Percentiles rank a stretch among this genome's conserved stretches.
Evolutionary conservation across 2,113 vertebrate species (phyloP).

Genomic region (Onychorhynchus coronatus): DNA sequence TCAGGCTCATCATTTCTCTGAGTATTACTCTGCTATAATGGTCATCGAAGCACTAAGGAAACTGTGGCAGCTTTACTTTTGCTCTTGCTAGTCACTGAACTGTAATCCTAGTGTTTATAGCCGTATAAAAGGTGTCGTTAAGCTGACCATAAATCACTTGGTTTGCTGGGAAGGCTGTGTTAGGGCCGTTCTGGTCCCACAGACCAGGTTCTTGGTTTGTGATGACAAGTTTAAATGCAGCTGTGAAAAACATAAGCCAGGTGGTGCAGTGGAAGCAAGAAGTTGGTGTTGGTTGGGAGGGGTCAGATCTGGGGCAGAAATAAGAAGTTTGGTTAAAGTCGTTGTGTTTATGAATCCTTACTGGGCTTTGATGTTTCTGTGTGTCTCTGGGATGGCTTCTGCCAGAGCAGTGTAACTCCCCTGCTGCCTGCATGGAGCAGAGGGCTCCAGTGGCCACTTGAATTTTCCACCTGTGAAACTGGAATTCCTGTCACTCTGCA

Average conservation of each 20-base stretch:
- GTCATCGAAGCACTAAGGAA: neutral
- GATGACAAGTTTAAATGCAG: neutral
- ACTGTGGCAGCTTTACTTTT: neutral
- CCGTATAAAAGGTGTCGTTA: neutral
- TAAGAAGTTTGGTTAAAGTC: neutral
- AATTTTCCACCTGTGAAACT: neutral
- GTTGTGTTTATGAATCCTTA: neutral
- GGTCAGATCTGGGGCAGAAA: neutral
- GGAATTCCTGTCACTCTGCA: neutral
- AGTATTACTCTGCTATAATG: neutral
- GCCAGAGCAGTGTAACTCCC: neutral
- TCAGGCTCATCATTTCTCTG: neutral
- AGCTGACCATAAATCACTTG: neutral
- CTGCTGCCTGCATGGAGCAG: neutral
- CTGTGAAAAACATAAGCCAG: neutral
- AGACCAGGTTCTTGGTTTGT: neutral
- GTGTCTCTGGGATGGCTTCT: neutral
- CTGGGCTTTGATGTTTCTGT: neutral
- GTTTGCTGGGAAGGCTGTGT: neutral
- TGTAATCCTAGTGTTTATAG: slow-evolving; percentile 10
- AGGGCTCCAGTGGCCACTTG: neutral
- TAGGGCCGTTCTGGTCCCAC: neutral
- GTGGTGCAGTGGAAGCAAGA: neutral
- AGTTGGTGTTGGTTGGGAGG: neutral
- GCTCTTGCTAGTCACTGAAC: neutral